Evolutionary conservation across 2,888 invertebrate genomes (phyloP).

Genomic region (Xanthia icteritia): DNA sequence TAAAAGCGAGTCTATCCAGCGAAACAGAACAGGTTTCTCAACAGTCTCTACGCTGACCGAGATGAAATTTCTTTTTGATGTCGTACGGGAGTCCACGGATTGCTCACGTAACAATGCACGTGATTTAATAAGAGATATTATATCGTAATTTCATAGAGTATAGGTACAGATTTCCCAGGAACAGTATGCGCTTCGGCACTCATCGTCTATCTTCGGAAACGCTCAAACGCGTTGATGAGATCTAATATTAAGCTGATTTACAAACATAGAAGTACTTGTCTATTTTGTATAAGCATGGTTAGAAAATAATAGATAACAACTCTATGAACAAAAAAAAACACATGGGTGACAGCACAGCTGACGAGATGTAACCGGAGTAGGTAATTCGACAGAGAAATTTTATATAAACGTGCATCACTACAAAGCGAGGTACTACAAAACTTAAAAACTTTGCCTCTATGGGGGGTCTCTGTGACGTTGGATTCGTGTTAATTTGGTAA

Average conservation of each 20-base stretch:
- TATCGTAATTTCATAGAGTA: background rate
- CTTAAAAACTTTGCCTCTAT: background rate
- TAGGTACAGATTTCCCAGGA: background rate
- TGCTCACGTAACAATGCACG: slow-evolving; percentile 35
- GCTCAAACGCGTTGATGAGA: background rate
- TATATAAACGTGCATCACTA: background rate
- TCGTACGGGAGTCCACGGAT: background rate
- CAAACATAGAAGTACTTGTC: background rate
- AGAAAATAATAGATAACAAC: background rate
- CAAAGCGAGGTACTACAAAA: background rate
- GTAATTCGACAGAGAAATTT: background rate
- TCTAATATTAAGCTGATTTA: background rate
- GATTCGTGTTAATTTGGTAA: background rate
- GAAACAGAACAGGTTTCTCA: slow-evolving; percentile 57
- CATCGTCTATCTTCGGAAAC: background rate
- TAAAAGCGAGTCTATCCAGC: slow-evolving; percentile 47
- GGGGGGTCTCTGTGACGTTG: background rate
- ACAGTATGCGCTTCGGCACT: background rate
- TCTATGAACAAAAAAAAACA: background rate
- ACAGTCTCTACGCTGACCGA: slow-evolving; percentile 21
- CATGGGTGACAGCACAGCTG: no score
- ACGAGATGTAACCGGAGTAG: background rate
- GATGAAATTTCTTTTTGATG: slow-evolving; percentile 48
- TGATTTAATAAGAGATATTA: slow-evolving; percentile 18
- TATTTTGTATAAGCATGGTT: background rate